A percentile compares a stretch with the other conserved stretches of the same genome.
Conservation (phyloP, 1,140 invertebrate species). For the Papilio glaucus region DNA sequence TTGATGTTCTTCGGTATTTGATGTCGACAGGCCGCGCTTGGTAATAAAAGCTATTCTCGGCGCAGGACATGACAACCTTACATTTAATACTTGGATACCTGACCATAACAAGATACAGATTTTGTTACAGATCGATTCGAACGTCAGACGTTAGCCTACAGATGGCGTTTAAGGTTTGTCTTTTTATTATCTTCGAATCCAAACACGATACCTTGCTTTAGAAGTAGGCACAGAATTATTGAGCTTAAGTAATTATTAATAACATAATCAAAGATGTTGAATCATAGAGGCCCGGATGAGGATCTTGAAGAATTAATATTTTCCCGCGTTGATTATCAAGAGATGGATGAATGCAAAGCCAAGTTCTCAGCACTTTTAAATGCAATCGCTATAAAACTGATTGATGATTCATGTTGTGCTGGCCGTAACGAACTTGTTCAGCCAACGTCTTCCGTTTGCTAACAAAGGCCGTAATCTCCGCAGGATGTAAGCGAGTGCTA, state of each 20-base stretch:
- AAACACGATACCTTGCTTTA: neutral
- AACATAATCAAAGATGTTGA: constrained; percentile 9
- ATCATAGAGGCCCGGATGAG: constrained; percentile 10
- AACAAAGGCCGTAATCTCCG: constrained; percentile 12
- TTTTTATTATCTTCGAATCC: too few species aligned
- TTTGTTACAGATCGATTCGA: neutral
- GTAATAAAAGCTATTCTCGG: neutral
- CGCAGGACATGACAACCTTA: neutral
- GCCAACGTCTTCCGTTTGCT: constrained; percentile 21
- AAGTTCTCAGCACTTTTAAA: constrained; percentile 17
- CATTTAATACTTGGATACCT: neutral
- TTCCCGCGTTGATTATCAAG: constrained; percentile 29
- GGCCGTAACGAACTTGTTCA: constrained; percentile 9
- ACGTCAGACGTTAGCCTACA: neutral
- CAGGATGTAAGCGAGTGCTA: constrained; percentile 1
- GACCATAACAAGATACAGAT: neutral
- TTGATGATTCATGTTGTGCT: constrained; percentile 27
- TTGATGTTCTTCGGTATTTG: constrained; percentile 14
- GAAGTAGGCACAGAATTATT: neutral
- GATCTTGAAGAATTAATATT: constrained; percentile 24
- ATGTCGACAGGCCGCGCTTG: neutral
- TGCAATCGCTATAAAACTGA: constrained; percentile 31
- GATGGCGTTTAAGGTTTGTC: too few species aligned
- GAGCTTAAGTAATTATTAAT: neutral
- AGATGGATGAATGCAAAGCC: constrained; percentile 22